These are phyloP conservation scores for Microplitis mediator DNA, from an alignment of 1,140 invertebrate genomes.

Conservation along the genomic window DNA sequence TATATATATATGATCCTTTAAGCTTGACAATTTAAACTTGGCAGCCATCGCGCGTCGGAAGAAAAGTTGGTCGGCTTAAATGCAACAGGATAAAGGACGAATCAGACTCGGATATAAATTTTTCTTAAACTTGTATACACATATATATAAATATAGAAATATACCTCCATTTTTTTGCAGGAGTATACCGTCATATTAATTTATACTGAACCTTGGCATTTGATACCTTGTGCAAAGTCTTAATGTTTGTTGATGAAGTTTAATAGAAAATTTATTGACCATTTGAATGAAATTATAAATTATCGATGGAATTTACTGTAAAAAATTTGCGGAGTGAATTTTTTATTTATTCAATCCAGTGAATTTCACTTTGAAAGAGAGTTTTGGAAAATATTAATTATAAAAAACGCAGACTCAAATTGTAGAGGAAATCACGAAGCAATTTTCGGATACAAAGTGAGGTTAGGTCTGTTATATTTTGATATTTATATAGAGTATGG, in stretches of 20 bases:
- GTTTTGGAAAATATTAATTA: too few relatives aligned
- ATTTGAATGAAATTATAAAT: too few relatives aligned
- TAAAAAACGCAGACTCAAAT: too few relatives aligned
- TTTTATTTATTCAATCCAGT: neutral
- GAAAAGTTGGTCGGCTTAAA: neutral
- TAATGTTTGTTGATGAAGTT: neutral
- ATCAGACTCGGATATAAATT: neutral
- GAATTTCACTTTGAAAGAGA: neutral
- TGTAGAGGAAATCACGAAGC: too few relatives aligned
- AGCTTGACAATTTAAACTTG: conserved; percentile 21
- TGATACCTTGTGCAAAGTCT: neutral
- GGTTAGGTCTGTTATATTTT: too few relatives aligned
- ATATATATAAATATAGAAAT: neutral
- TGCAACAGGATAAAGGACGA: neutral
- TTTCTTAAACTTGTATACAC: neutral
- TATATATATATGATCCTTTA: neutral
- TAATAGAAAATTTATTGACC: too few relatives aligned
- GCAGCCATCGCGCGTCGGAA: neutral
- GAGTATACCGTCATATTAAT: neutral
- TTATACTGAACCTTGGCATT: neutral
- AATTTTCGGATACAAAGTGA: too few relatives aligned
- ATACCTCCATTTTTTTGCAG: neutral
- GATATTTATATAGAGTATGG: too few relatives aligned
- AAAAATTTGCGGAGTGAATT: neutral
- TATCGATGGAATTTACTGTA: too few relatives aligned